phyloP scores from a whole-genome alignment of 2,888 invertebrate species.

The Craniophora ligustri region DNA sequence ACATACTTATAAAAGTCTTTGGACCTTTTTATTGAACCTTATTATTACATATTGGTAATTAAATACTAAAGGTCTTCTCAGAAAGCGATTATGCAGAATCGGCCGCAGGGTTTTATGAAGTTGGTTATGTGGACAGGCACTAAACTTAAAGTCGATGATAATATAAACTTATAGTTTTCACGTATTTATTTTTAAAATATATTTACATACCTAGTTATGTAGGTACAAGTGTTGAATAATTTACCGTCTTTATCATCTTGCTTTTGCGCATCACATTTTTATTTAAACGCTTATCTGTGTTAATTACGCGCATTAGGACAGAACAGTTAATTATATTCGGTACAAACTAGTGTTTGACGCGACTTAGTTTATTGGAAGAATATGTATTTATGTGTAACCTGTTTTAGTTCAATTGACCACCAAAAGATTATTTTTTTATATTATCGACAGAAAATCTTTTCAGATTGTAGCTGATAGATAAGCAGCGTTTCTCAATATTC shows the following conservation, averaged over 20 bases:
- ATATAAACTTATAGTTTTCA: too few species aligned
- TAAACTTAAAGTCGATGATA: neutral
- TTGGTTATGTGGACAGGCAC: neutral
- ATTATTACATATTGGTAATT: slow-evolving; percentile 33
- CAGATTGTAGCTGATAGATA: too few species aligned
- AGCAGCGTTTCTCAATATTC: too few species aligned
- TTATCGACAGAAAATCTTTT: too few species aligned
- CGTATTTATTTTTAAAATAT: slow-evolving; percentile 16
- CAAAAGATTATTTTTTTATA: too few species aligned
- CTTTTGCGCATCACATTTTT: slow-evolving; percentile 44
- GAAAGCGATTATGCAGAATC: slow-evolving; percentile 12
- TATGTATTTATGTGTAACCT: too few species aligned
- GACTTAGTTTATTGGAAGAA: too few species aligned
- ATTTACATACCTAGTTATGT: neutral
- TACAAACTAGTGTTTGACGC: neutral
- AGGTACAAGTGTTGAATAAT: neutral
- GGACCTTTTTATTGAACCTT: slow-evolving; percentile 18
- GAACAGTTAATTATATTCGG: neutral
- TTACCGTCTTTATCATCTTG: slow-evolving; percentile 26
- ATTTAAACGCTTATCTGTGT: slow-evolving; percentile 26
- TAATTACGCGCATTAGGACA: slow-evolving; percentile 11
- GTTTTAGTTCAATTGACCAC: too few species aligned
- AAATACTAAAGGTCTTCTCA: slow-evolving; percentile 22
- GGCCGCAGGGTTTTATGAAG: slow-evolving; percentile 8
- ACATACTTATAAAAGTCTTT: slow-evolving; percentile 2